Percentiles rank a stretch among this genome's conserved stretches.
Evolutionary conservation across 1,140 invertebrate genomes (phyloP).

Genomic region (Neodiprion pinetum): DNA sequence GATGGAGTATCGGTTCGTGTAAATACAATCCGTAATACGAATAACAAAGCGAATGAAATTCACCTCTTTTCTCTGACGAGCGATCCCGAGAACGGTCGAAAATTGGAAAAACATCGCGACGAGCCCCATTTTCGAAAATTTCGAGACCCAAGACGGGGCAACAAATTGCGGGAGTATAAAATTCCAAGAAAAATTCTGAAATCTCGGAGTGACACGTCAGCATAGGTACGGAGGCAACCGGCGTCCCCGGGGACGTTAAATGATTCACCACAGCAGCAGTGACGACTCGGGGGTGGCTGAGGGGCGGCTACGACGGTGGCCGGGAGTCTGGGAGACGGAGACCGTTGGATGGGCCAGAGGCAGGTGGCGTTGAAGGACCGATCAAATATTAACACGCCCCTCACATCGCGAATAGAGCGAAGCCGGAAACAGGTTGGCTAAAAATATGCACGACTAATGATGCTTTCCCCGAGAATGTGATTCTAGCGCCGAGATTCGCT

Average conservation of each 20-base stretch:
- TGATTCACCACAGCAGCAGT: conserved; percentile 57
- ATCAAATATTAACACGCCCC: conserved; percentile 61
- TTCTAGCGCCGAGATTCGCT: no score
- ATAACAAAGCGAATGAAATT: no score
- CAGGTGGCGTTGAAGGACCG: conserved; percentile 55
- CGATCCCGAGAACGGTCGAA: no score
- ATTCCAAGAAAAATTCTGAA: neutral
- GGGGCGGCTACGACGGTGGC: conserved; percentile 35
- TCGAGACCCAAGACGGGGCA: neutral
- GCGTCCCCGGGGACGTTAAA: conserved; percentile 53
- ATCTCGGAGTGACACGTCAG: neutral
- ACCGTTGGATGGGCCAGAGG: conserved; percentile 33
- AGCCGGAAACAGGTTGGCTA: conserved; percentile 26
- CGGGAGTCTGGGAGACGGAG: conserved; percentile 23
- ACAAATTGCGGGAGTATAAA: neutral
- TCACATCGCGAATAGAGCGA: conserved; percentile 50
- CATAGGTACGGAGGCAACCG: conserved; percentile 45
- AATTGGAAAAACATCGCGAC: no score
- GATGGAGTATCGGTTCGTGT: no score
- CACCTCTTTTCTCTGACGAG: no score
- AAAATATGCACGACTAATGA: conserved; percentile 5
- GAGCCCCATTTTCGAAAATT: no score
- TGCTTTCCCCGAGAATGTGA: neutral
- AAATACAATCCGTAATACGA: no score
- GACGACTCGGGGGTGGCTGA: conserved; percentile 41